Percentiles rank a stretch among this genome's conserved stretches.
These are phyloP conservation scores for Andrena chrysosceles DNA, from an alignment of 2,888 invertebrate genomes.

Conservation along the genomic window DNA sequence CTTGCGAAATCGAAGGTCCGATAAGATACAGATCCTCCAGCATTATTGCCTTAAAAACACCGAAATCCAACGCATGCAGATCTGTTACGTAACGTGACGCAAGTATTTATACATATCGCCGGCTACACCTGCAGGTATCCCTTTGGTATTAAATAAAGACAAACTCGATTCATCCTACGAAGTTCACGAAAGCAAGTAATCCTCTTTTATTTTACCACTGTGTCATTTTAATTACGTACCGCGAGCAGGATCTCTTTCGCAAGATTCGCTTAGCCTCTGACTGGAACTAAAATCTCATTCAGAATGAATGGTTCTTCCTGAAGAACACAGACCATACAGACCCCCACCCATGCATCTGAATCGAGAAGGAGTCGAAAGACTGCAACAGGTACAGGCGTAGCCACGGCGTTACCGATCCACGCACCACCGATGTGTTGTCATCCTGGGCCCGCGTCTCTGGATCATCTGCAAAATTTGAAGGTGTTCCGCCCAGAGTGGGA, in stretches of 20 bases:
- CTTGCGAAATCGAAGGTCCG: slow-evolving; percentile 4
- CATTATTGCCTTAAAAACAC: slow-evolving; percentile 8
- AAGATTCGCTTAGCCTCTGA: too few species aligned
- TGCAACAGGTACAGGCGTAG: neutral
- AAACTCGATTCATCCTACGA: too few species aligned
- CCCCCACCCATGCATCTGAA: neutral
- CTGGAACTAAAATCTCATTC: neutral
- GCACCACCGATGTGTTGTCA: slow-evolving; percentile 16
- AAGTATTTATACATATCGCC: slow-evolving; percentile 21
- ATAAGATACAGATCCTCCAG: neutral
- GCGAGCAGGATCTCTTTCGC: neutral
- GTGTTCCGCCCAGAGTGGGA: slow-evolving; percentile 42
- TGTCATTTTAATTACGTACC: neutral
- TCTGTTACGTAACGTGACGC: slow-evolving; percentile 44
- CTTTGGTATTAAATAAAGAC: neutral
- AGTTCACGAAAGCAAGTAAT: neutral
- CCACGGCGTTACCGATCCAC: slow-evolving; percentile 23
- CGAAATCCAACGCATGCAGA: neutral
- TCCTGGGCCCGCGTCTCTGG: slow-evolving; percentile 13
- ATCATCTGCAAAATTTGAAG: slow-evolving; percentile 63
- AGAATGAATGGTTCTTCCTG: too few species aligned
- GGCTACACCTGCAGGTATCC: slow-evolving; percentile 31
- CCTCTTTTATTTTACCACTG: neutral
- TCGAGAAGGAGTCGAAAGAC: neutral
- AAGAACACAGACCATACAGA: too few species aligned